phyloP scores from a whole-genome alignment of 2,113 vertebrate genomes.

The Oncorhynchus mykiss region DNA sequence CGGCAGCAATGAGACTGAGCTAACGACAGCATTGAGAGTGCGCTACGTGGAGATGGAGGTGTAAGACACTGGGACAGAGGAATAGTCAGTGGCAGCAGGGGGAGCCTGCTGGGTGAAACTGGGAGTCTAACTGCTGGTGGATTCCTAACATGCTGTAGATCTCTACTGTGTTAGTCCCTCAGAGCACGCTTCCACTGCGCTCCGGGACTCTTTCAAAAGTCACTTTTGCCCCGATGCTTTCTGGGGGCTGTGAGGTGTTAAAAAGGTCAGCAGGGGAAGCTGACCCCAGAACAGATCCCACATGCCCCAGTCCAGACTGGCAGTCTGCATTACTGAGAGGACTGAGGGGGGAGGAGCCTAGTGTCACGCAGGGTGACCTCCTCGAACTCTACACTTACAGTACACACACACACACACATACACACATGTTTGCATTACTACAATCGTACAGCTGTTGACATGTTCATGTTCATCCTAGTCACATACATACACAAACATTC shows the following conservation, averaged over 20 bases:
- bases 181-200: not conserved
- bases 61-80: too few species aligned
- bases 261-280: conserved; percentile 47
- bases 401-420: conserved; percentile 4
- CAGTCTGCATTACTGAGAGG: conserved; percentile 62
- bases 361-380: conserved; percentile 42
- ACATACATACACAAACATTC: conserved; percentile 11
- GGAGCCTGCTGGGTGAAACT: too few species aligned
- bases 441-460: conserved; percentile 35
- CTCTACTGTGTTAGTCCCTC: too few species aligned
- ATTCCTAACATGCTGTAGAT: too few species aligned
- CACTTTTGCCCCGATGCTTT: conserved; percentile 49
- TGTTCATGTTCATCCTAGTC: not conserved
- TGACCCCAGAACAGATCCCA: conserved; percentile 39
- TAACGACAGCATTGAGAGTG: too few species aligned
- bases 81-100: too few species aligned
- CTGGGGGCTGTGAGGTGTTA: conserved; percentile 55
- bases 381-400: not conserved
- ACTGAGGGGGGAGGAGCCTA: conserved; percentile 41
- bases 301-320: conserved; percentile 44
- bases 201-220: conserved; percentile 39
- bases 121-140: too few species aligned
- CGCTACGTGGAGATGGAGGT: too few species aligned
- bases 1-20: too few species aligned
- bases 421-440: conserved; percentile 4